Evolutionary conservation across 2,888 invertebrate species (phyloP).

Genomic region (Drosophila pseudotakahashii): DNA sequence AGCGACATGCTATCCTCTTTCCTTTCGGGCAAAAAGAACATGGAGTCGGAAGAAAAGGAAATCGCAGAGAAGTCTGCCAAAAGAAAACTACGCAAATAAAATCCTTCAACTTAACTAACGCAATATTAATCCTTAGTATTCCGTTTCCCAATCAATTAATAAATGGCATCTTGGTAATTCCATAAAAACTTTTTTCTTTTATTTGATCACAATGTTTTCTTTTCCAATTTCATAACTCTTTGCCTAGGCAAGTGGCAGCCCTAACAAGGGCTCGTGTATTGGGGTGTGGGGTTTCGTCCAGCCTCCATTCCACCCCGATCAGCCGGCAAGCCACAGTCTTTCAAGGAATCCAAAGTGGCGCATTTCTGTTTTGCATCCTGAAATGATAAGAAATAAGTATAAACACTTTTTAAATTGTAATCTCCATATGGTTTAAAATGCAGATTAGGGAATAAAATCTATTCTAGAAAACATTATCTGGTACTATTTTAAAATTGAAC

Average conservation of each 20-base stretch:
- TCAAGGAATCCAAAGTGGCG: conserved; percentile 31
- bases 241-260: conserved; percentile 81
- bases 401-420: too few species aligned
- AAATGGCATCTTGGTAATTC: conserved; percentile 44
- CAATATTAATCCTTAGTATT: neutral
- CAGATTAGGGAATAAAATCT: too few species aligned
- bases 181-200: conserved; percentile 72
- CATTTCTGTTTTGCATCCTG: conserved; percentile 26
- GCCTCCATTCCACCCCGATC: conserved; percentile 27
- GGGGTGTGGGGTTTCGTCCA: conserved; percentile 24
- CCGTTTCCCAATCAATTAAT: neutral
- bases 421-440: too few species aligned
- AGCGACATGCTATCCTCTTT: conserved; percentile 96
- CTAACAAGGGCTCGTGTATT: conserved; percentile 81
- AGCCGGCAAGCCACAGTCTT: conserved; percentile 43
- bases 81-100: too few species aligned
- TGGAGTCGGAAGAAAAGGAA: neutral
- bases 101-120: too few species aligned
- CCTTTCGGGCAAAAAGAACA: conserved; percentile 88
- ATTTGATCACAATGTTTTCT: conserved; percentile 76
- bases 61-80: neutral
- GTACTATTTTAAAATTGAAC: too few species aligned
- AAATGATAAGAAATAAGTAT: conserved; percentile 23
- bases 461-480: too few species aligned
- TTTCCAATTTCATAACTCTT: conserved; percentile 77